Evolutionary conservation across 2,797 vertebrate genomes (phyloP).

Genomic region (Platalea minor): DNA sequence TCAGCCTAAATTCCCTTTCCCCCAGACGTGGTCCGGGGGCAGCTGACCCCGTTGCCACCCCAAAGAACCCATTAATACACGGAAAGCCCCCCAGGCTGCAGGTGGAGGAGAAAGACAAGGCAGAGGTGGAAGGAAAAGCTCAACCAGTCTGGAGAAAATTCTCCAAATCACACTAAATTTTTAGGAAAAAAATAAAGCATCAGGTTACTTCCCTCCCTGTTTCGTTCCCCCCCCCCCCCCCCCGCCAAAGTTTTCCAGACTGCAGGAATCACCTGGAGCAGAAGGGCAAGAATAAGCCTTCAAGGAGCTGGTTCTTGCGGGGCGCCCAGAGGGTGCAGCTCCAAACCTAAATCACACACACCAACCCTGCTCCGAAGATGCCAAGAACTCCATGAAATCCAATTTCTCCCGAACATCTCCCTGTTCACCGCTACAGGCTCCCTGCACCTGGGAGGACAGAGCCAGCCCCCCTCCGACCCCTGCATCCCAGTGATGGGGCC

Average conservation of each 20-base stretch:
- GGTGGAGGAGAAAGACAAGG: neutral
- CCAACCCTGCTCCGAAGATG: neutral
- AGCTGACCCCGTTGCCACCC: neutral
- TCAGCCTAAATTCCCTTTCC: neutral
- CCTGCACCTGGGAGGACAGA: neutral
- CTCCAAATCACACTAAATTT: neutral
- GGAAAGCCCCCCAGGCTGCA: neutral
- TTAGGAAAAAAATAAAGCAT: neutral
- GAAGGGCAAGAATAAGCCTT: neutral
- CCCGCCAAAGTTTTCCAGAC: neutral
- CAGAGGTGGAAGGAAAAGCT: neutral
- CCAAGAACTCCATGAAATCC: rapidly evolving
- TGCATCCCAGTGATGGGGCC: rapidly evolving
- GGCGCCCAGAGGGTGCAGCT: neutral
- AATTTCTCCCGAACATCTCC: neutral
- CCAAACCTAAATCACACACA: neutral
- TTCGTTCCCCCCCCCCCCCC: no score
- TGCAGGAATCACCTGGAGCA: neutral
- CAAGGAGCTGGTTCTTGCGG: neutral
- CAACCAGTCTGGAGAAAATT: neutral
- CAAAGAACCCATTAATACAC: neutral
- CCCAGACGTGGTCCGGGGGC: neutral
- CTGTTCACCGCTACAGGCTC: rapidly evolving
- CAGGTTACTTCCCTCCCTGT: neutral
- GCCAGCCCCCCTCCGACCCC: neutral